These are phyloP conservation scores for Epizoanthus stellaris DNA, from an alignment of 92 coral and sea anemone species.

Conservation along the genomic window DNA sequence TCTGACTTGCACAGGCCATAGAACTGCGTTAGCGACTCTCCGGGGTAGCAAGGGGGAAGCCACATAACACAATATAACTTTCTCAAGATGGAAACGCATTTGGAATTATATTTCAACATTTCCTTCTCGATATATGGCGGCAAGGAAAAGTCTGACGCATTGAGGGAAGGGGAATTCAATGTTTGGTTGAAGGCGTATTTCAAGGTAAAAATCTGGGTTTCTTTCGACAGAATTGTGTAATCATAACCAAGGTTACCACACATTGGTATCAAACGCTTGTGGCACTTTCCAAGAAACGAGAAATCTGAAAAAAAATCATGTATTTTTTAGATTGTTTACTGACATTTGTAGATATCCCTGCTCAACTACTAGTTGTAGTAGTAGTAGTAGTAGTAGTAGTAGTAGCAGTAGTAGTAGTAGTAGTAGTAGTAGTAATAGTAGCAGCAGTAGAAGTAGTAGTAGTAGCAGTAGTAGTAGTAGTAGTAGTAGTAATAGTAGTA, in stretches of 20 bases:
- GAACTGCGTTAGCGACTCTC: constrained; percentile 12
- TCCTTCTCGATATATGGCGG: constrained; percentile 1
- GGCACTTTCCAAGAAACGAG: constrained; percentile 21
- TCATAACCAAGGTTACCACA: constrained; percentile 11
- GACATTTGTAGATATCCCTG: background rate
- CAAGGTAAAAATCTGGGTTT: background rate
- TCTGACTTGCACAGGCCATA: constrained; percentile 29
- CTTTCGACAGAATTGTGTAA: constrained; percentile 10
- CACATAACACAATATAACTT: background rate
- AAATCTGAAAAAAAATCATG: constrained; percentile 15
- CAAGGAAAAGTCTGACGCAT: constrained; percentile 20
- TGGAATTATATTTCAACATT: background rate
- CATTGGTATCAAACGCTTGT: constrained; percentile 40
- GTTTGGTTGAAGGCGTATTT: constrained; percentile 4
- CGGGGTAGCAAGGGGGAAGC: constrained; percentile 39
- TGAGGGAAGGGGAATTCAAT: constrained; percentile 10
- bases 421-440: too few species aligned
- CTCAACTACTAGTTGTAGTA: too few species aligned
- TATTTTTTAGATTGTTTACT: background rate
- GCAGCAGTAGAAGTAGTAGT: too few species aligned
- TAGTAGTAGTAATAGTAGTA: too few species aligned
- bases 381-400: too few species aligned
- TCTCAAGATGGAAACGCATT: constrained; percentile 5
- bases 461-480: too few species aligned
- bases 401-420: too few species aligned